phyloP scores from a whole-genome alignment of 2,888 invertebrate genomes.

The Apamea crenata region DNA sequence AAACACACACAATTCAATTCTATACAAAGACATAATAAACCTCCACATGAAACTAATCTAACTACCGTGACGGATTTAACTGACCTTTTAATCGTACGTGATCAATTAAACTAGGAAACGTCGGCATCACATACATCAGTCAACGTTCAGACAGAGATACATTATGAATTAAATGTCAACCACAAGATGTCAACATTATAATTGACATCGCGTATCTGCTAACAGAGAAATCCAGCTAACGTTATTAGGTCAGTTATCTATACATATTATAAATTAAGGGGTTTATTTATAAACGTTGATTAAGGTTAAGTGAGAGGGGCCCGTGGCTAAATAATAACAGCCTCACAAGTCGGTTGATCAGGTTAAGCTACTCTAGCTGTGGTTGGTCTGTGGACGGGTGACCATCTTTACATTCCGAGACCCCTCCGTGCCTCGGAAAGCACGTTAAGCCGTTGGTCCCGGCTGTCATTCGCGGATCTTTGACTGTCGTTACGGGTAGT shows the following conservation, averaged over 20 bases:
- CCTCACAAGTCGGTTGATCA: too few species aligned
- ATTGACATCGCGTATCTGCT: slow-evolving; percentile 14
- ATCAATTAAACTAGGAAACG: slow-evolving; percentile 71
- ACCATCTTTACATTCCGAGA: too few species aligned
- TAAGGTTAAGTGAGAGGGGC: too few species aligned
- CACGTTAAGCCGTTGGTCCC: too few species aligned
- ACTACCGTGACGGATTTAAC: slow-evolving; percentile 65
- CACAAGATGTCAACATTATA: slow-evolving; percentile 12
- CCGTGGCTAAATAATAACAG: too few species aligned
- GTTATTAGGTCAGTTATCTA: background rate
- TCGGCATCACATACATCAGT: slow-evolving; percentile 35
- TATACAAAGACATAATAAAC: slow-evolving; percentile 23
- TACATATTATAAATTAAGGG: background rate
- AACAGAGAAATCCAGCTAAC: background rate
- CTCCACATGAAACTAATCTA: slow-evolving; percentile 72
- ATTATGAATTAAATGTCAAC: slow-evolving; percentile 38
- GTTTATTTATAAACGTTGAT: too few species aligned
- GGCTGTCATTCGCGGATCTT: too few species aligned
- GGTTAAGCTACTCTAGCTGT: too few species aligned
- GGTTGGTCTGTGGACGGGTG: too few species aligned
- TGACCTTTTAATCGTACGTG: slow-evolving; percentile 74
- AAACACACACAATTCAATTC: background rate
- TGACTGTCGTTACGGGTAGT: too few species aligned
- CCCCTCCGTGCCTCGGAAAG: too few species aligned
- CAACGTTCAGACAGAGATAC: slow-evolving; percentile 39